Base-by-base conservation (phyloP, 2,888 invertebrate species). In the Phania funesta region DNA sequence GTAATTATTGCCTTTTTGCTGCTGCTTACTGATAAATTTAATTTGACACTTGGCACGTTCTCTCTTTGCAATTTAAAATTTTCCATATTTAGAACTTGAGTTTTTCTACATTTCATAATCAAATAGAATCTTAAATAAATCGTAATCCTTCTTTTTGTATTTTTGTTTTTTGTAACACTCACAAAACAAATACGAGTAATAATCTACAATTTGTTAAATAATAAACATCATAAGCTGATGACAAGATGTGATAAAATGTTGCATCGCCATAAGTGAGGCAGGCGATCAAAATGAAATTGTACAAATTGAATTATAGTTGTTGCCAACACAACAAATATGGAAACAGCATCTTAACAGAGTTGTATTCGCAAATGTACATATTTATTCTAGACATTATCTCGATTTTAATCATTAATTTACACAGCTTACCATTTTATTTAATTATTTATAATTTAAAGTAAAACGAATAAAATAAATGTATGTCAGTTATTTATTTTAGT, bases 171-270 rank as follows among this genome's bases (percentile, higher is more conserved):
- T 54, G 8, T 35, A 20, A 3, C 8, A 68, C 18, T 22, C n/a
- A 52, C 38, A 26, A 52, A 41, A 22, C 13, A 48, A 8, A 26
- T 16, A 52, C 46, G 18, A 56, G 54, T 74, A 54, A 65, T 78
- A 75, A 82, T 74, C 50, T 60, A 78, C 82, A 82, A 82, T 82
- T 82, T 82, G 82, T 82, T 73, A 75, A 78, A 74, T 78, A 82
- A 70, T 75, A 78, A 79, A 79, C 78, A 79, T 78, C 78, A 78
- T 78, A 82, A 82, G 78, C 70, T 70, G 82, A 82, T 82, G 82
- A 82, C 82, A 82, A 82, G 78, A 82, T 82, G 82, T 82, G 82
- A 82, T 82, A 82, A 82, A 82, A 82, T 82, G 82, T 78, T 60
- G 78, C 78, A 65, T 65, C 58, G 32, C 78, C 78, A 79, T 73